A percentile compares a stretch with the other conserved stretches of the same genome.
phyloP scores from a whole-genome alignment of 2,888 invertebrate genomes.

The Tipula confusa region DNA sequence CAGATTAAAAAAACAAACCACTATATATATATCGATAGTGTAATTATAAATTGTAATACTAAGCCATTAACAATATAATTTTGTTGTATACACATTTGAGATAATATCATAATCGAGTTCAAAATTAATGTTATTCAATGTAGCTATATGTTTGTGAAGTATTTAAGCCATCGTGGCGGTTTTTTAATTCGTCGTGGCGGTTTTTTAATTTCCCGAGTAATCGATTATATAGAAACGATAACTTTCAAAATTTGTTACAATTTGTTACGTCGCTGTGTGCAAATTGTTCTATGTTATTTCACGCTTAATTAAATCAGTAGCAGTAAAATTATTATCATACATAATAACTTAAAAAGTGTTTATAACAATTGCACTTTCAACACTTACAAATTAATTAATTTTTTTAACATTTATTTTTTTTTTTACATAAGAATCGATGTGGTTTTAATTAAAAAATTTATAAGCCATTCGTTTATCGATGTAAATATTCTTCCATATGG shows the following conservation, averaged over 20 bases:
- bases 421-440: too few species aligned
- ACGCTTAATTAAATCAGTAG: background rate
- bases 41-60: background rate
- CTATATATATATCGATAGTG: background rate
- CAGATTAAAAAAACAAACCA: background rate
- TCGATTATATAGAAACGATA: background rate
- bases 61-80: background rate
- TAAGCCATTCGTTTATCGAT: background rate
- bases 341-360: too few species aligned
- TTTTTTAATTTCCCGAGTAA: background rate
- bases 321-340: too few species aligned
- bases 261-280: background rate
- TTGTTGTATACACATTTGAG: background rate
- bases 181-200: background rate
- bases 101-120: background rate
- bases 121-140: background rate
- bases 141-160: too few species aligned
- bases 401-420: too few species aligned
- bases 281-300: background rate
- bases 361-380: too few species aligned
- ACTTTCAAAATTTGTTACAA: background rate
- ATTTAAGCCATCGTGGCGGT: too few species aligned
- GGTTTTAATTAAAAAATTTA: too few species aligned
- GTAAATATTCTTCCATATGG: background rate
- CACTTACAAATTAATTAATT: too few species aligned